Evolutionary conservation across 2,113 vertebrate genomes (phyloP), one percentile per base, ranked within the genome.

Genomic region (Leucopsar rothschildi): DNA sequence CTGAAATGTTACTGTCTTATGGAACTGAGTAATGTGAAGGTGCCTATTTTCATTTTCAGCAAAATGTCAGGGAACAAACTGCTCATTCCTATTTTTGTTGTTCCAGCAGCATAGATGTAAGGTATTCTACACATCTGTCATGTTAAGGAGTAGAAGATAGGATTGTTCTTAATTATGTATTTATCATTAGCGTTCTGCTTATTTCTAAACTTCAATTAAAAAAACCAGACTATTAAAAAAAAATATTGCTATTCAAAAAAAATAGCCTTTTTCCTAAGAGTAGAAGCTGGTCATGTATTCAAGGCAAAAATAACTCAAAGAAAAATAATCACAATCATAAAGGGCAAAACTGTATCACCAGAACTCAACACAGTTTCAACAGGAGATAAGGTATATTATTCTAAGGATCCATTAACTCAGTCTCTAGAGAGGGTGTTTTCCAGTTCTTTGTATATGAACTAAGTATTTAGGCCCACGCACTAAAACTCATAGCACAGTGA

Each of bases 11-110:
- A 81, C 15, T 70, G 11, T 88, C 33, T 29, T 14, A 45, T 49
- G 37, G 28, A 83, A 86, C 6, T 59, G 18, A 90, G 5, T 37
- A 82, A 45, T 23, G 4, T 29, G 33, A 76, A 56, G 28, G 17
- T 27, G 15, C 9, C 2, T 66, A 49, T 80, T 91, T 95, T 89
- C 39, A 82, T 49, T 90, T 95, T 80, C n/a, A 84, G 25, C 27
- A 78, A 71, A 69, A 91, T 21, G 18, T 77, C 18, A 69, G 65
- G 40, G 33, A 35, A 23, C 14, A 88, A 64, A 44, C 11, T n/a
- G 4, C 27, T 78, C 2, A 56, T 65, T 68, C 15, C 53, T 53
- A 27, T 25, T 78, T 72, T 63, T 86, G 5, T 68, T 91, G 8
- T 76, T 75, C 24, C 37, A 82, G 28, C 9, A 71, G 12, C 22